Evolutionary conservation across 2,797 vertebrate species (phyloP).

Genomic region (Diglossa cyanea): DNA sequence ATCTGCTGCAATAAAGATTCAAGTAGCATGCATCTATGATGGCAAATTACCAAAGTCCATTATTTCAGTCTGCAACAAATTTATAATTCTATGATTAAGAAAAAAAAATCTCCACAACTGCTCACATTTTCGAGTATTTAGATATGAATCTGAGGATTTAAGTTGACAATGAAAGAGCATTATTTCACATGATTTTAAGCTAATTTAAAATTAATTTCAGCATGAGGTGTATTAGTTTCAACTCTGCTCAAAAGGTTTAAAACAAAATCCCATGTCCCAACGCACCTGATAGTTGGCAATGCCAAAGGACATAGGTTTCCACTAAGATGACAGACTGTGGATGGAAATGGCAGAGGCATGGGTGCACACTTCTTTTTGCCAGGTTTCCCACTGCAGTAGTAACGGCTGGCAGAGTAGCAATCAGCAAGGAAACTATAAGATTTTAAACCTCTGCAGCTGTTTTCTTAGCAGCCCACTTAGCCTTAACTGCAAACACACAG

Average conservation of each 20-base stretch:
- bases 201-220: background rate
- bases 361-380: background rate
- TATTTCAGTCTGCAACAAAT: background rate
- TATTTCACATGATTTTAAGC: background rate
- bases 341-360: background rate
- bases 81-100: background rate
- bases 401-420: background rate
- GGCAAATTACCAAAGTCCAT: background rate
- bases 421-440: background rate
- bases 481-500: background rate
- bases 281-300: background rate
- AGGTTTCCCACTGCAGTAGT: background rate
- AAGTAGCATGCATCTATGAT: background rate
- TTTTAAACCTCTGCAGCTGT: background rate
- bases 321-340: background rate
- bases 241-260: background rate
- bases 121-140: background rate
- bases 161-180: background rate
- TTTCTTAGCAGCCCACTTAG: background rate
- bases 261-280: background rate
- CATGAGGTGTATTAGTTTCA: background rate
- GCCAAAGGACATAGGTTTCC: accelerated
- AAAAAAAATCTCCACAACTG: background rate
- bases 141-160: background rate
- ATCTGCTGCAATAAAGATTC: constrained; percentile 46